phyloP scores from a whole-genome alignment of 2,888 invertebrate species.

The Yponomeuta malinellus region DNA sequence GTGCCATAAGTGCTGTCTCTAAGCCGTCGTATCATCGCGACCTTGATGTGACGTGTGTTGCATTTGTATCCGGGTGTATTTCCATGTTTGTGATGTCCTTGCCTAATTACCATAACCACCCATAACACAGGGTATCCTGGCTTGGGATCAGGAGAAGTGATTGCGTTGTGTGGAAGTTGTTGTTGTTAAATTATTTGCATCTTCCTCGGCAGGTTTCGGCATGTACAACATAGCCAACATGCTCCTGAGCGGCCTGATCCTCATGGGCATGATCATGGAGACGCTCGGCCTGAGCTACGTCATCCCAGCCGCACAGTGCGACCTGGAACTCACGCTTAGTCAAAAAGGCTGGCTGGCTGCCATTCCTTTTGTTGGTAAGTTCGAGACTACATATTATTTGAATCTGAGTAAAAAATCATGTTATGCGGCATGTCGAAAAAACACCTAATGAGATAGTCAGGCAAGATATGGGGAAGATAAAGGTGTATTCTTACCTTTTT shows the following conservation, averaged over 20 bases:
- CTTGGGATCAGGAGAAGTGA: too few relatives aligned
- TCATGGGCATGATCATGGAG: conserved; percentile 82
- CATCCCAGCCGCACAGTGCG: conserved; percentile 81
- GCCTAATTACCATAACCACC: too few relatives aligned
- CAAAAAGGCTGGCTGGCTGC: conserved; percentile 80
- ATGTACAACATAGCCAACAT: conserved; percentile 77
- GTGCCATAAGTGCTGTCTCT: too few relatives aligned
- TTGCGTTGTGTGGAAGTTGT: too few relatives aligned
- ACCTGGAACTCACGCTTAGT: conserved; percentile 75
- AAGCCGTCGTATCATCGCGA: too few relatives aligned
- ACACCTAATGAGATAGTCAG: neutral
- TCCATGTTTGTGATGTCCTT: too few relatives aligned
- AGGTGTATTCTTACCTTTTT: too few relatives aligned
- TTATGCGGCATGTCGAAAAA: neutral
- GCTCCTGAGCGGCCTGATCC: conserved; percentile 76
- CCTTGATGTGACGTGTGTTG: too few relatives aligned
- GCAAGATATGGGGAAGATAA: neutral
- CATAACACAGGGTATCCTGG: too few relatives aligned
- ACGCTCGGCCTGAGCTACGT: conserved; percentile 79
- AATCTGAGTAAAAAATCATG: neutral
- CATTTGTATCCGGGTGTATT: too few relatives aligned
- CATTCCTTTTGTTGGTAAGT: conserved; percentile 78
- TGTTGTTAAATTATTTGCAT: neutral
- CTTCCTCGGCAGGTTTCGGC: conserved; percentile 68
- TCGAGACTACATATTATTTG: neutral